Conservation (phyloP, 2,113 vertebrate genomes). For the Limnothrissa miodon region DNA sequence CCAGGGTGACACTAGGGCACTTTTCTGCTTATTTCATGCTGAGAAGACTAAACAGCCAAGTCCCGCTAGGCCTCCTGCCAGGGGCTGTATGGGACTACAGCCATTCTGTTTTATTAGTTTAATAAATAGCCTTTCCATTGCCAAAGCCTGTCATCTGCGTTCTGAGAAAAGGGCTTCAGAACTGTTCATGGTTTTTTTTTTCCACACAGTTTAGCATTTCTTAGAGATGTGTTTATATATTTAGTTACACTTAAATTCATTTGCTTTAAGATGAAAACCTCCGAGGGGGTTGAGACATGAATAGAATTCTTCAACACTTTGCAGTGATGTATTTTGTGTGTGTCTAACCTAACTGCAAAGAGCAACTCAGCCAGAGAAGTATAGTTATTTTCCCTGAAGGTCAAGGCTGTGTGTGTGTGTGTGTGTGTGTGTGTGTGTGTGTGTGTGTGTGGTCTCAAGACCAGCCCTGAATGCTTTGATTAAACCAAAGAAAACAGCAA, state of each 20-base stretch:
- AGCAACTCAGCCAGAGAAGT: not conserved
- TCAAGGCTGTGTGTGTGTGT: not conserved
- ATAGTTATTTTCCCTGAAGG: not conserved
- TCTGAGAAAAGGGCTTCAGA: not conserved
- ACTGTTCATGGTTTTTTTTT: not conserved
- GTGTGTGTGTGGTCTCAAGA: not conserved
- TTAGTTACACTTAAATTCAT: too few species aligned
- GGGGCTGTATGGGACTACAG: too few species aligned
- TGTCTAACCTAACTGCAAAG: not conserved
- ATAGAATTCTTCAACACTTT: not conserved
- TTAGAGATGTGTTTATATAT: not conserved
- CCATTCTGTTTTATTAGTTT: not conserved
- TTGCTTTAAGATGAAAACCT: not conserved
- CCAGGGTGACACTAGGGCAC: not conserved
- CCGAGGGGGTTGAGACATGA: not conserved
- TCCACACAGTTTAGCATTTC: not conserved
- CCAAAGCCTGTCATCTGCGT: not conserved
- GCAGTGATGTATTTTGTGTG: not conserved
- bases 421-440: conserved; percentile 5
- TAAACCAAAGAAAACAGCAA: not conserved
- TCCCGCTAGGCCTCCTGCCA: not conserved
- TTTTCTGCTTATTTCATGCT: not conserved
- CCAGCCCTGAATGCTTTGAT: not conserved
- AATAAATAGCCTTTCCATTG: not conserved
- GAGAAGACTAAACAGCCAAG: not conserved